phyloP scores from a whole-genome alignment of 1,140 invertebrate genomes.

The Muscidifurax raptorellus region DNA sequence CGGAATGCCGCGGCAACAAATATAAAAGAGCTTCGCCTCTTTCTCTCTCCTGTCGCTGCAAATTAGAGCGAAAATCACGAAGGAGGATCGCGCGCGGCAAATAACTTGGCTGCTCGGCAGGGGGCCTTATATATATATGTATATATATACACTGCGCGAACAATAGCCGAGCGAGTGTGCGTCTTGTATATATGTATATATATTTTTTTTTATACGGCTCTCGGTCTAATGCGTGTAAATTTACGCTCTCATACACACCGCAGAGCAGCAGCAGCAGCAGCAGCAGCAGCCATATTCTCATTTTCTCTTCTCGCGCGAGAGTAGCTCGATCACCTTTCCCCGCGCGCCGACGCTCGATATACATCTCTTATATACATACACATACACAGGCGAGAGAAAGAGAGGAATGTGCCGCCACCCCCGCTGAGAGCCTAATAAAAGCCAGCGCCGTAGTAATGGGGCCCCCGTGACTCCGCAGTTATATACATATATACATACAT shows the following conservation, averaged over 20 bases:
- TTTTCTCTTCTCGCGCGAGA: conserved; percentile 31
- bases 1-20: neutral
- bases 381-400: neutral
- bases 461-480: conserved; percentile 65
- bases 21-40: neutral
- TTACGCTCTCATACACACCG: conserved; percentile 40
- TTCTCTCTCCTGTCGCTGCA: conserved; percentile 64
- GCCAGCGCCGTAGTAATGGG: conserved; percentile 66
- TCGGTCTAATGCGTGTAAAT: conserved; percentile 48
- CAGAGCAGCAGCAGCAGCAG: neutral
- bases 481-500: too few species aligned
- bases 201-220: neutral
- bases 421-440: conserved; percentile 70
- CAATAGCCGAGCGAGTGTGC: neutral
- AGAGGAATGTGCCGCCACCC: conserved; percentile 61
- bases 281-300: conserved; percentile 10
- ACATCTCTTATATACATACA: conserved; percentile 20
- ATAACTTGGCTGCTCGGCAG: conserved; percentile 65
- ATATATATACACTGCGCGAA: too few species aligned
- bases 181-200: neutral
- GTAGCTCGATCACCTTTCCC: conserved; percentile 35
- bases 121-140: conserved; percentile 54
- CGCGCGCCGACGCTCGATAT: neutral
- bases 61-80: conserved; percentile 72
- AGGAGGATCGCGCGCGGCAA: conserved; percentile 67